phyloP scores from a whole-genome alignment of 2,797 vertebrate species.

The Catostomus latipinnis region DNA sequence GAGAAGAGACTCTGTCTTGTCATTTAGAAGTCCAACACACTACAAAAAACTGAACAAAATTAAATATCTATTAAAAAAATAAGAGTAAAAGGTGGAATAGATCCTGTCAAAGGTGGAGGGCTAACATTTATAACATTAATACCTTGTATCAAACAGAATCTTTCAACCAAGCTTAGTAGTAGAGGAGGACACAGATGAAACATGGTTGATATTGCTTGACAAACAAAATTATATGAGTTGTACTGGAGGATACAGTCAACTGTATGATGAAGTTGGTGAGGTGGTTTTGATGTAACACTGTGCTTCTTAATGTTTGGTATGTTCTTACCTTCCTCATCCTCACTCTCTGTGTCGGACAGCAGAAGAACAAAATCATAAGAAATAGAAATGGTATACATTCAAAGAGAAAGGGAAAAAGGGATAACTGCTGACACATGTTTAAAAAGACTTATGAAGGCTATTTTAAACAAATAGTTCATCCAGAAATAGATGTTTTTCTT shows the following conservation, averaged over 20 bases:
- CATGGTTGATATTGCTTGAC: conserved; percentile 1
- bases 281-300: conserved; percentile 2
- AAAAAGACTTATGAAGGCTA: background rate
- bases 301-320: conserved; percentile 32
- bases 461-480: background rate
- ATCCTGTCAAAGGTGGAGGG: background rate
- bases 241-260: background rate
- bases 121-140: background rate
- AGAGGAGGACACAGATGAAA: background rate
- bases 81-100: no score
- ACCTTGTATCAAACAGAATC: background rate
- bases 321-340: conserved; percentile 87
- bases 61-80: no score
- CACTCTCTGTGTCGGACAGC: conserved; percentile 64
- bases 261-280: background rate
- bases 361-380: conserved; percentile 46
- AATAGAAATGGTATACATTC: conserved; percentile 15
- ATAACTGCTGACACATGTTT: background rate
- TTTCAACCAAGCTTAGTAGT: no score
- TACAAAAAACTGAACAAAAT: no score
- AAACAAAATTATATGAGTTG: background rate
- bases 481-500: background rate
- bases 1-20: no score
- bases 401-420: background rate
- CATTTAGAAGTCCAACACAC: no score